phyloP scores from a whole-genome alignment of 2,888 invertebrate species.

The Zonitis immaculata region DNA sequence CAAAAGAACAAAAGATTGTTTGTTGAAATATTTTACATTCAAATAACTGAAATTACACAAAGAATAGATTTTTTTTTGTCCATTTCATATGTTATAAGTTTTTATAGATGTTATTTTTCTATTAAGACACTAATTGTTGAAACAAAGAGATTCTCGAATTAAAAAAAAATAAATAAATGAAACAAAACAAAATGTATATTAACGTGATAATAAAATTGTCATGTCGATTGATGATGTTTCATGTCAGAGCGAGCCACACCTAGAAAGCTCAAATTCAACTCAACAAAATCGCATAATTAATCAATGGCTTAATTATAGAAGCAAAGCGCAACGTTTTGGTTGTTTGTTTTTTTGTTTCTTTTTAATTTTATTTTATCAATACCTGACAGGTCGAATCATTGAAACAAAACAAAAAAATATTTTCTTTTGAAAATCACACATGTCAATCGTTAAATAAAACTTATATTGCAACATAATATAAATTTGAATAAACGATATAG shows the following conservation, averaged over 20 bases:
- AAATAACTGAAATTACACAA: constrained; percentile 5
- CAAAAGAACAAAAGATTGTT: constrained; percentile 2
- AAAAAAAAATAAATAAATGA: background rate
- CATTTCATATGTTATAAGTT: constrained; percentile 9
- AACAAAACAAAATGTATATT: background rate
- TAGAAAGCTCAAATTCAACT: constrained; percentile 1
- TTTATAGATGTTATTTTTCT: no score
- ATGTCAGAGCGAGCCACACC: background rate
- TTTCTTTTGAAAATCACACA: background rate
- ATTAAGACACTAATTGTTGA: background rate
- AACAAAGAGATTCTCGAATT: no score
- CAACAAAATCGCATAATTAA: background rate
- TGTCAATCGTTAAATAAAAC: background rate
- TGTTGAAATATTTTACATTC: constrained; percentile 1
- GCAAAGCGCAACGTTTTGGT: background rate
- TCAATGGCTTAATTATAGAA: background rate
- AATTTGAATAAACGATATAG: background rate
- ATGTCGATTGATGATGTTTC: background rate
- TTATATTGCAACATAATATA: background rate
- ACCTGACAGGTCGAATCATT: background rate
- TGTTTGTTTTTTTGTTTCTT: no score
- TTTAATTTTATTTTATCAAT: background rate
- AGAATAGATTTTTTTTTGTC: constrained; percentile 9
- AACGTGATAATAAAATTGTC: background rate
- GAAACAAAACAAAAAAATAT: background rate